A percentile compares a stretch with the other conserved stretches of the same genome.
These are phyloP conservation scores for Mylabris phalerata DNA, from an alignment of 1,140 invertebrate species.

Conservation along the genomic window DNA sequence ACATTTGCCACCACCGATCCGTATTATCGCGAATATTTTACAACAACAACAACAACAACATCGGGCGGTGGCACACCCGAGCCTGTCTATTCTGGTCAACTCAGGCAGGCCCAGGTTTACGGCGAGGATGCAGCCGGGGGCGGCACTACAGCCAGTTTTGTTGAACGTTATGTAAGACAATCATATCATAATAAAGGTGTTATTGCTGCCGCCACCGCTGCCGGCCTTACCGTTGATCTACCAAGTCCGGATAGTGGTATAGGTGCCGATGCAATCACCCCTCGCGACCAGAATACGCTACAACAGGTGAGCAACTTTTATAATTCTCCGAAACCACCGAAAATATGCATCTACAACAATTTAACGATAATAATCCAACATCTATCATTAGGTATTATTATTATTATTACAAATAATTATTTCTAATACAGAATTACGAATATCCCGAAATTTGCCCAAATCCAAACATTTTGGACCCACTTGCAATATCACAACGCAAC, in stretches of 20 bases:
- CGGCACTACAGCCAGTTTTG: conserved; percentile 43
- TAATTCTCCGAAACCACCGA: too few species aligned
- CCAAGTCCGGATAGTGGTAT: conserved; percentile 89
- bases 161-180: conserved; percentile 51
- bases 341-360: too few species aligned
- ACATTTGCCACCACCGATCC: conserved; percentile 43
- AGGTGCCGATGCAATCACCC: conserved; percentile 83
- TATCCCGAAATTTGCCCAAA: conserved; percentile 76
- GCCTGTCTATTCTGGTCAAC: conserved; percentile 46
- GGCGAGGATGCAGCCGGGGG: conserved; percentile 40
- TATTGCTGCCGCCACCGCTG: conserved; percentile 49
- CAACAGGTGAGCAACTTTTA: conserved; percentile 66
- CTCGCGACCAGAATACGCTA: conserved; percentile 76
- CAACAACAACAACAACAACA: conserved; percentile 36
- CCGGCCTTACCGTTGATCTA: conserved; percentile 81
- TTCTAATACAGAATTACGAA: conserved; percentile 68
- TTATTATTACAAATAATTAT: not conserved
- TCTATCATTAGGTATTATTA: too few species aligned
- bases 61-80: conserved; percentile 42
- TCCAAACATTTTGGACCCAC: conserved; percentile 43
- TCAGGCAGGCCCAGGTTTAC: conserved; percentile 47
- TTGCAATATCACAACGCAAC: conserved; percentile 49
- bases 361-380: too few species aligned
- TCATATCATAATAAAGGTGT: conserved; percentile 48
- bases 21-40: conserved; percentile 49